Evolutionary conservation across 1,140 invertebrate genomes (phyloP), one percentile per base, ranked within the genome.

Genomic region (Rhagoletis zephyria): DNA sequence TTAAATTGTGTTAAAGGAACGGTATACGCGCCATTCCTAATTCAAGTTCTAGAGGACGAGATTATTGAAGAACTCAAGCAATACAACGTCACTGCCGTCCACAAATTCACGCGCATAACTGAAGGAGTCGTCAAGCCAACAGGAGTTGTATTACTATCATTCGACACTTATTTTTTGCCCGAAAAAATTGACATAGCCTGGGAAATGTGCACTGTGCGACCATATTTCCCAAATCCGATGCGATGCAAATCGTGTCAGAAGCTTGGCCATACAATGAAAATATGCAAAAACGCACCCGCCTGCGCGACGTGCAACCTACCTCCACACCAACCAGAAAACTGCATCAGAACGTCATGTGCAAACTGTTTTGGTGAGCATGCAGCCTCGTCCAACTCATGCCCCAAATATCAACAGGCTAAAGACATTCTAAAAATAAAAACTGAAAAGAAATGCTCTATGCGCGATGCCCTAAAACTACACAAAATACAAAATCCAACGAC

Each of bases 181-280:
- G 2, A n/a, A 19, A 65, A 65, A 65, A 65, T 65, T 65, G 64
- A 65, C 64, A 65, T 65, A 7, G n/a, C 64, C 9, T 40, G 64
- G 64, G 9, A n/a, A 30, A 30, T 30, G n/a, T 9, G n/a, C 64
- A 5, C n/a, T 30, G 64, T 65, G n/a, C n/a, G 64, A 1, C n/a
- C n/a, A 9, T 65, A 65, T 30, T 14, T 63, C n/a, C 61, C 61
- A 10, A 63, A 63, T 16, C 61, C 61, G n/a, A 63, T 63, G 61
- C 61, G 64, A 19, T 65, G 64, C 19, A 65, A 65, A 65, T 65
- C 19, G 64, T 65, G 64, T n/a, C 64, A 65, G 19, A 19, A 30
- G 30, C n/a, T 65, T 7, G 64, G 64, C 30, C 30, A 30, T 30
- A 65, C 64, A 7, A 7, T 19, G 6, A 65, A 65, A 65, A 7